A percentile compares a stretch with the other conserved stretches of the same genome.
These are phyloP conservation scores for Adelges cooleyi DNA, from an alignment of 1,140 invertebrate genomes.

Conservation along the genomic window DNA sequence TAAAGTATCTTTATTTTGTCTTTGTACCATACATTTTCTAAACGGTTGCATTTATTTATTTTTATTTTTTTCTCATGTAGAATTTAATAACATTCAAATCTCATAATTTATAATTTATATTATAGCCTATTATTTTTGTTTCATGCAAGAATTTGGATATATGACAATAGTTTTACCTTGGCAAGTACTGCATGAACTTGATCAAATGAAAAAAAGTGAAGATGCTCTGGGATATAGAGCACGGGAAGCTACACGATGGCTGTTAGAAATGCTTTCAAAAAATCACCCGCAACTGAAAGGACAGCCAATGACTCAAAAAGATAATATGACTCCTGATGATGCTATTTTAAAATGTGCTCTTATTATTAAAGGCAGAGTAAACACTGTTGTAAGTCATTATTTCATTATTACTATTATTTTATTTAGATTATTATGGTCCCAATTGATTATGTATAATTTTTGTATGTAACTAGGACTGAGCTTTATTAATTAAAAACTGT, in stretches of 20 bases:
- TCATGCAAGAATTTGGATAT: slow-evolving; percentile 5
- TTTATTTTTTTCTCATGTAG: too few relatives aligned
- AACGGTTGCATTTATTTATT: too few relatives aligned
- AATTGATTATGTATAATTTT: too few relatives aligned
- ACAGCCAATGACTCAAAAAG: background rate
- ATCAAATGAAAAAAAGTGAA: background rate
- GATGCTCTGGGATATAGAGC: background rate
- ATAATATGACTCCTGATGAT: background rate
- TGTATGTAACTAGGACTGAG: too few relatives aligned
- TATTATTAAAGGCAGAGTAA: background rate
- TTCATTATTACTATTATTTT: too few relatives aligned
- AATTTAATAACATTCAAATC: too few relatives aligned
- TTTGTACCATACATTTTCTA: too few relatives aligned
- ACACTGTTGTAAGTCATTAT: slow-evolving; percentile 9
- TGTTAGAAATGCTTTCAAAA: background rate
- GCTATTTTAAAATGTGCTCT: slow-evolving; percentile 18
- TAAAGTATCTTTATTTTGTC: too few relatives aligned
- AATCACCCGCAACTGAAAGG: slow-evolving; percentile 6
- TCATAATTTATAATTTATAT: too few relatives aligned
- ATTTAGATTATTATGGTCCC: too few relatives aligned
- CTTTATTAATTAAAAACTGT: too few relatives aligned
- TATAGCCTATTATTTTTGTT: too few relatives aligned
- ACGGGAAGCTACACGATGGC: background rate
- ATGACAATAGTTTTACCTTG: slow-evolving; percentile 5
- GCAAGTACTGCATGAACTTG: slow-evolving; percentile 19